phyloP scores from a whole-genome alignment of 2,888 invertebrate species.

The Andricus quercusramuli region DNA sequence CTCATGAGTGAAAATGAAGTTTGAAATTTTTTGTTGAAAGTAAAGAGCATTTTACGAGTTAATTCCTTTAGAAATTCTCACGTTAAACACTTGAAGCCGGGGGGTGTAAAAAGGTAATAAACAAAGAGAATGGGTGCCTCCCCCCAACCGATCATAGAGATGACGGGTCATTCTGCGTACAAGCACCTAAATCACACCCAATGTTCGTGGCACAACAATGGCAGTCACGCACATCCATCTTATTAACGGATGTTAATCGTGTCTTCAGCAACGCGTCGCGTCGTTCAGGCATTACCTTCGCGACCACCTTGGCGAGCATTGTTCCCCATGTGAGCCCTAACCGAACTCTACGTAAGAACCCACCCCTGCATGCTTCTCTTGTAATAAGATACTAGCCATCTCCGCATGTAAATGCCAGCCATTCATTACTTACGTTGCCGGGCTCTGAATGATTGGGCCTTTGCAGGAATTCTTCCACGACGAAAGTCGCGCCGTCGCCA shows the following conservation, averaged over 20 bases:
- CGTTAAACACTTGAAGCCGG: not conserved
- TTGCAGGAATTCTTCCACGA: constrained; percentile 75
- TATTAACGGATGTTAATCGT: constrained; percentile 79
- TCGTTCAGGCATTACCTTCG: constrained; percentile 72
- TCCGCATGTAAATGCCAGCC: constrained; percentile 78
- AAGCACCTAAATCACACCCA: constrained; percentile 68
- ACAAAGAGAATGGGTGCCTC: constrained; percentile 12
- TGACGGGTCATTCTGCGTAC: constrained; percentile 38
- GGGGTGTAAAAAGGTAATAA: constrained; percentile 37
- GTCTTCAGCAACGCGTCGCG: constrained; percentile 78
- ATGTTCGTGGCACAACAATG: constrained; percentile 73
- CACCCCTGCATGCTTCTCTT: constrained; percentile 66
- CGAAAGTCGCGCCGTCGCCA: constrained; percentile 58
- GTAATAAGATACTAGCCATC: constrained; percentile 79
- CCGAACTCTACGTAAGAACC: constrained; percentile 64
- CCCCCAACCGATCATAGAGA: constrained; percentile 21
- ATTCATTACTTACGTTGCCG: constrained; percentile 76
- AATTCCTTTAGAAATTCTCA: not conserved
- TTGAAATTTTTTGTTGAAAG: too few species aligned
- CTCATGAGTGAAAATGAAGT: too few species aligned
- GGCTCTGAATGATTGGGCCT: constrained; percentile 76
- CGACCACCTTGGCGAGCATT: constrained; percentile 77
- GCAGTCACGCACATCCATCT: constrained; percentile 76
- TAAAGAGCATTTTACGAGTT: not conserved
- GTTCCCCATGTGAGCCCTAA: constrained; percentile 67